Evolutionary conservation across 2,797 vertebrate species (phyloP), one percentile per base, ranked within the genome.

Genomic region (Eulemur rubriventer): DNA sequence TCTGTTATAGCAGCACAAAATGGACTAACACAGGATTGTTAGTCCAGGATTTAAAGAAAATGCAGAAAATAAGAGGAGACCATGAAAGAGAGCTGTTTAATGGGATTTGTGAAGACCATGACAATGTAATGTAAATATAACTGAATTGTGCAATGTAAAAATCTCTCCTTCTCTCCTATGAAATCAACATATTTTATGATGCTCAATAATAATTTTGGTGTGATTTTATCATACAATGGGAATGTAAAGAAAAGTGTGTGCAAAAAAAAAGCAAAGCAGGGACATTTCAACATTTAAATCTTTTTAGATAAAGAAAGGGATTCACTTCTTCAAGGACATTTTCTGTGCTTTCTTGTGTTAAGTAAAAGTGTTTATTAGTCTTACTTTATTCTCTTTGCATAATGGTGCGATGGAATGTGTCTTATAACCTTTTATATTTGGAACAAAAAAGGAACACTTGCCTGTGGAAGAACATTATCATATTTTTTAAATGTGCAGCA

Each of bases 11-110:
- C 50, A 78, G 22, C 50, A 78, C n/a, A 78, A 78, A 78, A 78
- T 26, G 13, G n/a, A 69, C n/a, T 55, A 78, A 55, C 11, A 78
- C 7, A 22, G 65, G 18, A 69, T 12, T 59, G 24, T 41, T n/a
- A n/a, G n/a, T n/a, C n/a, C n/a, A n/a, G n/a, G n/a, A n/a, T n/a
- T 91, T 69, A 38, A 65, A 88, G 43, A 86, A 93, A 57, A 70
- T n/a, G 11, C 63, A 50, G 26, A 30, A 72, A 94, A 61, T 20
- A 65, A 88, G 57, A 88, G 50, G 26, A 26, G 50, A 24, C 43
- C 35, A 12, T 24, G 33, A 73, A 82, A 38, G 41, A 73, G 30
- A 84, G 52, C 2, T 9, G 18, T 67, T 35, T 26, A 52, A 38
- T 61, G 65, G 63, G 41, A 46, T 46, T n/a, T 83, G 17, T 61